Percentiles rank a stretch among this genome's conserved stretches.
Conservation (phyloP, 2,888 invertebrate species). For the Bellardia bayeri region DNA sequence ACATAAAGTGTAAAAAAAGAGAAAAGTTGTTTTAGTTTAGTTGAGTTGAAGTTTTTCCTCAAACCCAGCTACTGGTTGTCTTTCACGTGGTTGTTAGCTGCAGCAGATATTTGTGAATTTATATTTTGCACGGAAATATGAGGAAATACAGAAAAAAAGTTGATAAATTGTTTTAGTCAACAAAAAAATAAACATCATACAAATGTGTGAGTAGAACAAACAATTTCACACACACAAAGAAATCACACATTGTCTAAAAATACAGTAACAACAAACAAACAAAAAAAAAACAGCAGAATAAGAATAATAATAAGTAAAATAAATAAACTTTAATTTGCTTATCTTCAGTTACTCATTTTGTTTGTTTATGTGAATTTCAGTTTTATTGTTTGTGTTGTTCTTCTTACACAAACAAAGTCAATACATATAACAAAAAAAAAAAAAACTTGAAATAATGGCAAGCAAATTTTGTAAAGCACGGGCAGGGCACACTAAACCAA, state of each 20-base stretch:
- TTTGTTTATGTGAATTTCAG: constrained; percentile 59
- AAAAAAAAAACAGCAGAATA: neutral
- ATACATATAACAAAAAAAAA: constrained; percentile 31
- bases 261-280: constrained; percentile 1
- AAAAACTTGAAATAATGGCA: constrained; percentile 22
- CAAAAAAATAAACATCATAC: constrained; percentile 46
- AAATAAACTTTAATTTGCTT: constrained; percentile 73
- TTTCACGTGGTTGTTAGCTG: constrained; percentile 22
- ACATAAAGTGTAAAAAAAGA: constrained; percentile 41
- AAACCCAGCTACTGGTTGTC: neutral
- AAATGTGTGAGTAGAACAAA: constrained; percentile 51
- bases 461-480: constrained; percentile 14
- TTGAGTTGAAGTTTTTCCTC: neutral
- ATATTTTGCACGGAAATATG: constrained; percentile 57
- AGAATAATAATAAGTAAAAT: constrained; percentile 44
- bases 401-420: constrained; percentile 54
- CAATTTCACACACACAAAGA: constrained; percentile 12
- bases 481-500: constrained; percentile 33
- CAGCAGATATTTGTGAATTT: constrained; percentile 43
- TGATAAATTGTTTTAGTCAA: constrained; percentile 71
- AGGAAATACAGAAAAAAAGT: constrained; percentile 59
- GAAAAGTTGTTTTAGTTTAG: constrained; percentile 41
- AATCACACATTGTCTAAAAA: constrained; percentile 28
- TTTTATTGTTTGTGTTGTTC: constrained; percentile 49
- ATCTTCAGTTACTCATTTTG: constrained; percentile 72